phyloP scores from a whole-genome alignment of 2,113 vertebrate species.

The Mormyrus lacerda region DNA sequence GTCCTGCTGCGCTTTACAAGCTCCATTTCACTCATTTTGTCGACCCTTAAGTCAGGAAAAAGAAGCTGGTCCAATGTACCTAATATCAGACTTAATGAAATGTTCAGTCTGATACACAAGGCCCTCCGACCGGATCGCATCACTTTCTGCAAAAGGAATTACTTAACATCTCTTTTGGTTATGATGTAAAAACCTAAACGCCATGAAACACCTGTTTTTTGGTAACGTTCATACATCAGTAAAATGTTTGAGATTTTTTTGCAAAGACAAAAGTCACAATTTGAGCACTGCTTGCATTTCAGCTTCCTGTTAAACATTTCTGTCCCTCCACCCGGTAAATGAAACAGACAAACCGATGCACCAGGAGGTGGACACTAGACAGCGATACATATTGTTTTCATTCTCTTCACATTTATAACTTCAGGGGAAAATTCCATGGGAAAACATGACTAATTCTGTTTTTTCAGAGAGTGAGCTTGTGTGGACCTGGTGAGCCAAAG shows the following conservation, averaged over 20 bases:
- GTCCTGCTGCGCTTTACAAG: too few species aligned
- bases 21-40: background rate
- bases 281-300: background rate
- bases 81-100: background rate
- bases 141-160: background rate
- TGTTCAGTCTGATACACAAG: background rate
- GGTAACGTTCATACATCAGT: background rate
- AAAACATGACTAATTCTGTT: conserved; percentile 8
- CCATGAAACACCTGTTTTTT: background rate
- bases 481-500: background rate
- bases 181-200: background rate
- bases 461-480: background rate
- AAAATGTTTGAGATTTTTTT: background rate
- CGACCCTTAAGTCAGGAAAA: background rate
- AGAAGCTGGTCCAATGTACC: background rate
- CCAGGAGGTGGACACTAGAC: background rate
- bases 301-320: background rate
- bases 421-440: background rate
- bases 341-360: background rate
- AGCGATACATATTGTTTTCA: background rate
- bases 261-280: background rate
- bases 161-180: background rate
- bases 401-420: background rate
- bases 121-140: background rate
- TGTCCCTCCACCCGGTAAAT: background rate